Base-by-base conservation (phyloP, 2,888 invertebrate genomes). In the Hypselothyrea guttata region DNA sequence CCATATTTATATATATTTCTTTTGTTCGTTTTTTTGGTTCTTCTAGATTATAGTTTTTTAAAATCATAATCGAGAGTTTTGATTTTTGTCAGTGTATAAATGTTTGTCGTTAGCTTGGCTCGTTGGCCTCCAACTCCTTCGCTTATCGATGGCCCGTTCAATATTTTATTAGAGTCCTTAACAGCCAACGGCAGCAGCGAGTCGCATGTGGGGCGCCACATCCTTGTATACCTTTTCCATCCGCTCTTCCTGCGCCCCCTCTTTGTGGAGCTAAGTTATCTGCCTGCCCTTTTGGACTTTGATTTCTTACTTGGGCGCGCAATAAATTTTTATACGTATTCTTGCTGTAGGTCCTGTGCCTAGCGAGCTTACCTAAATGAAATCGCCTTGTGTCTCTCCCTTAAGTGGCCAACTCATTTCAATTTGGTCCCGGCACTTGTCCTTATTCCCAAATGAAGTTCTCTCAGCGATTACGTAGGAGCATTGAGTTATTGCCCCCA, bases 101-200 rank as follows among this genome's bases (percentile, higher is more conserved):
- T 22, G 9, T 16, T 33, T 47, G 41, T 34, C 18, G 1, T 4
- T 9, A 31, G 53, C 40, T 52, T 40, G 8, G 33, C 4, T 13
- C 5, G 13, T 1, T 13, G 27, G 11, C 27, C 11, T 9, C 27
- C 45, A 66, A 77, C 75, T 79, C 70, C 65, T 68, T 68, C 68
- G 69, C 81, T 85, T 84, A 82, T 85, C 82, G 82, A 82, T 82
- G 74, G 82, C 75, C 75, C 71, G 66, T 75, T 82, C 82, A 84
- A 86, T 82, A 82, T 82, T 82, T 85, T 82, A 85, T 85, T 82
- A 81, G 84, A 81, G 75, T 72, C 84, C 81, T 79, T 83, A 79
- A 70, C 66, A 40, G 52, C 34, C 40, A 65, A 44, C 8, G 18
- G 27, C 47, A 12, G 34, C 30, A 31, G 11, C 27, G 16, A 28